Conservation (phyloP, 2,797 vertebrate species). For the Schizopygopsis malacanthus region DNA sequence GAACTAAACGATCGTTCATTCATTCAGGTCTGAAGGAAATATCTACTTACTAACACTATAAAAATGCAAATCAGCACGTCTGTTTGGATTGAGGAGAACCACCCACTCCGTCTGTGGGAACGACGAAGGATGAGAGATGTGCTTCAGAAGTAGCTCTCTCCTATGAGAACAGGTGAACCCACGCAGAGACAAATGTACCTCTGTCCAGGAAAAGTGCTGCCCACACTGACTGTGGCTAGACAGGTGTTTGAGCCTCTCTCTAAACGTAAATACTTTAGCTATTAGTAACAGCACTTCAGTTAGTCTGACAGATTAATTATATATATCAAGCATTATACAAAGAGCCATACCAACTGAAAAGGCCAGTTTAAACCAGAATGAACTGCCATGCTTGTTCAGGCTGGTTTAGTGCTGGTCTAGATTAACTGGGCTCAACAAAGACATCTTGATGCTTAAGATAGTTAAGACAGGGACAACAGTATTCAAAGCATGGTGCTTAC, state of each 20-base stretch:
- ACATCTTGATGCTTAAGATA: background rate
- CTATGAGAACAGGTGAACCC: slow-evolving; percentile 47
- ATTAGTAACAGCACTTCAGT: slow-evolving; percentile 1
- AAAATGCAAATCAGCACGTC: slow-evolving; percentile 43
- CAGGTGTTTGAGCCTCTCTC: slow-evolving; percentile 11
- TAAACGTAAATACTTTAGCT: slow-evolving; percentile 18
- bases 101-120: slow-evolving; percentile 30
- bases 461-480: background rate
- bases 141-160: slow-evolving; percentile 24
- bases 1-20: slow-evolving; percentile 21
- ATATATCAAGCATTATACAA: background rate
- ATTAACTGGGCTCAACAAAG: background rate
- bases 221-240: slow-evolving; percentile 32
- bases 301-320: slow-evolving; percentile 8
- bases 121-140: background rate
- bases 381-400: background rate
- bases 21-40: slow-evolving; percentile 1
- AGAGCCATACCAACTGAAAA: background rate
- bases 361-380: background rate
- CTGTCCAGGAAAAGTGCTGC: slow-evolving; percentile 39
- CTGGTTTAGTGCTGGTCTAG: background rate
- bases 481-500: background rate
- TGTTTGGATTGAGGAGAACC: slow-evolving; percentile 21
- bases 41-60: slow-evolving; percentile 3
- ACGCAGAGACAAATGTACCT: slow-evolving; percentile 36